Conservation (phyloP, 2,888 invertebrate species). For the Polietes domitor region DNA sequence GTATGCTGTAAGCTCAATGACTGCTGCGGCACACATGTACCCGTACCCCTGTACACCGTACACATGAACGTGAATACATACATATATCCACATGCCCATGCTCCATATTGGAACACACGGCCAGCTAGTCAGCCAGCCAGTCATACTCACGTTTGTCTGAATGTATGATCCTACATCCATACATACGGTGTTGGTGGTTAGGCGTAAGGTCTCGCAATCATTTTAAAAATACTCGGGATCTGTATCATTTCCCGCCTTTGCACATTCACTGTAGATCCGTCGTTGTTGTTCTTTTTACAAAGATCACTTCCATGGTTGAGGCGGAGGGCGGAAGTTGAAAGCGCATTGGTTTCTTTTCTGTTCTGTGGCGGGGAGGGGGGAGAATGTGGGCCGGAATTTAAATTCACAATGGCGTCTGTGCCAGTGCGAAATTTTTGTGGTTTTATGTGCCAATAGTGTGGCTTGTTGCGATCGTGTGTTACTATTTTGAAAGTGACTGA, state of each 20-base stretch:
- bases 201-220: conserved; percentile 24
- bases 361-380: neutral
- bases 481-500: conserved; percentile 38
- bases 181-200: too few relatives aligned
- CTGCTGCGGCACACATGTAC: neutral
- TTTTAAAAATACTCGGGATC: conserved; percentile 10
- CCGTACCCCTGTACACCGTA: neutral
- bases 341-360: neutral
- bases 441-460: conserved; percentile 58
- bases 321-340: conserved; percentile 20
- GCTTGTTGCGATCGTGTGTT: conserved; percentile 27
- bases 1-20: neutral
- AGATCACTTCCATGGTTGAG: neutral
- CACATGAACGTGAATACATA: neutral
- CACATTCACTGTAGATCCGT: neutral
- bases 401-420: conserved; percentile 48
- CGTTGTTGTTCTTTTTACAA: neutral
- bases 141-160: neutral
- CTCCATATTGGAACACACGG: conserved; percentile 13
- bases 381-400: neutral
- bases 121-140: neutral
- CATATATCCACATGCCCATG: neutral
- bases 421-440: conserved; percentile 41
- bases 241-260: conserved; percentile 33
- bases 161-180: neutral